Percentiles rank a stretch among this genome's conserved stretches.
Conservation (phyloP, 2,113 vertebrate genomes). For the Crypturellus undulatus region DNA sequence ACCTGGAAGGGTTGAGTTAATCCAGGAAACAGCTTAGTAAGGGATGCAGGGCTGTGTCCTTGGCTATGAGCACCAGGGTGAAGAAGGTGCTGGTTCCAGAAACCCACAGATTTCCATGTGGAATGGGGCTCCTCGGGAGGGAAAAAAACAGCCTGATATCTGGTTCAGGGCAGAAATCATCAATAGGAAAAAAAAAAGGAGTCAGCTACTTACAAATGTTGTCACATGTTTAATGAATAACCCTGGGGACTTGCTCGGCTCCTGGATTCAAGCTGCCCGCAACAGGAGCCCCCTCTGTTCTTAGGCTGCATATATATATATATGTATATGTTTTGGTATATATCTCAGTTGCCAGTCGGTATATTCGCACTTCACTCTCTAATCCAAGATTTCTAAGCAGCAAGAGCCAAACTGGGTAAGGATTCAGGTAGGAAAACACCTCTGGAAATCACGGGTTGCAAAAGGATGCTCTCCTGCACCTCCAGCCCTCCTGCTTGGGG, state of each 20-base stretch:
- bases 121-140: neutral
- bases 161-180: neutral
- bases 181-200: too few relatives aligned
- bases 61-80: neutral
- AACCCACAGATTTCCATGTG: neutral
- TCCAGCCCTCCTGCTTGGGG: neutral
- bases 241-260: neutral
- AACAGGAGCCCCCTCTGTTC: neutral
- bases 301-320: neutral
- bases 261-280: neutral
- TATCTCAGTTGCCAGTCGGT: neutral
- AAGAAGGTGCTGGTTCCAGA: neutral
- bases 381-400: neutral
- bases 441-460: neutral
- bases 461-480: neutral
- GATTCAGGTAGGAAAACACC: neutral
- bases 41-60: neutral
- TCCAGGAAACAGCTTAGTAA: neutral
- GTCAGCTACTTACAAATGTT: neutral
- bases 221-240: neutral
- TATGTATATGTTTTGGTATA: neutral
- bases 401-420: neutral
- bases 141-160: neutral
- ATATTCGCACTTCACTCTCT: neutral
- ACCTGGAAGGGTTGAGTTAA: neutral